Evolutionary conservation across 2,797 vertebrate species (phyloP).

Genomic region (Macropus fuliginosus): DNA sequence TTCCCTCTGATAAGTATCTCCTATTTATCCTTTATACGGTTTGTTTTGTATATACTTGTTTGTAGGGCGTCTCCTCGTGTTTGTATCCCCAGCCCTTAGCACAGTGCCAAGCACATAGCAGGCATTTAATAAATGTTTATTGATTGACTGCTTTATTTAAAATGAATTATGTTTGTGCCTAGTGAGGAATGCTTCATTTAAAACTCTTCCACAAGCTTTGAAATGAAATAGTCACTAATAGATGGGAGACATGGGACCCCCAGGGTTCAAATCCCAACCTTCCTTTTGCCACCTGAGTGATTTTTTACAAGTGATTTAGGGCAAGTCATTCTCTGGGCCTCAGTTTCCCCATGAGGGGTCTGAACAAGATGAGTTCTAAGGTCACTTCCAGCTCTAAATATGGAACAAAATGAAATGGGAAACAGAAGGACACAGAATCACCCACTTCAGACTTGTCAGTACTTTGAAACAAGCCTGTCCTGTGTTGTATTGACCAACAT

Average conservation of each 20-base stretch:
- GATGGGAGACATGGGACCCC: background rate
- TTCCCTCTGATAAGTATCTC: background rate
- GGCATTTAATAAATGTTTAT: background rate
- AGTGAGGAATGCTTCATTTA: background rate
- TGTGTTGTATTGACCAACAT: background rate
- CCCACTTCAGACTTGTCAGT: background rate
- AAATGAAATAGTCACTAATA: background rate
- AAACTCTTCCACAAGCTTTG: background rate
- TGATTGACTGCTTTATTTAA: background rate
- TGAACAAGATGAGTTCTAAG: background rate
- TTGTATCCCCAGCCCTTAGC: too few relatives aligned
- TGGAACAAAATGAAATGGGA: background rate
- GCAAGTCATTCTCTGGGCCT: background rate
- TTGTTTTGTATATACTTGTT: too few relatives aligned
- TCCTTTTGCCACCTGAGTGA: background rate
- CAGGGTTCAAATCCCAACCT: background rate
- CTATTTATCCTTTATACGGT: background rate
- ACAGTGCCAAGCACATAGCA: background rate
- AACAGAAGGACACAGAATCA: too few relatives aligned
- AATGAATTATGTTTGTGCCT: background rate
- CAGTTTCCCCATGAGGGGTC: background rate
- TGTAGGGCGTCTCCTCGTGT: background rate
- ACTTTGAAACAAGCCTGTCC: background rate
- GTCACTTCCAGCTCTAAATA: background rate
- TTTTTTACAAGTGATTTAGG: background rate